phyloP scores from a whole-genome alignment of 1,140 invertebrate species.

The Drosophila prosaltans region DNA sequence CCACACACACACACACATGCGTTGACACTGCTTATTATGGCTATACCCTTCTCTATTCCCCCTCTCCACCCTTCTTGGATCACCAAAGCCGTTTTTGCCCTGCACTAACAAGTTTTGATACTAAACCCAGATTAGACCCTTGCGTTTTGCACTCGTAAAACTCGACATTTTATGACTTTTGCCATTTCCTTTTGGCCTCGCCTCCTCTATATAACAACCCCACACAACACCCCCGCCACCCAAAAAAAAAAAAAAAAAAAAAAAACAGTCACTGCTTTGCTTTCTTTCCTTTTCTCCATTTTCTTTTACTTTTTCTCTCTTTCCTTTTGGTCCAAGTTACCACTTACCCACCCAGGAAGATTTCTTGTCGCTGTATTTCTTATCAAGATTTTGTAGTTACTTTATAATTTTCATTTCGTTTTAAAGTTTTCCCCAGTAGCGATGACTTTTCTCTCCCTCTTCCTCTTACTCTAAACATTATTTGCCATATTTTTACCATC shows the following conservation, averaged over 20 bases:
- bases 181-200: conserved; percentile 65
- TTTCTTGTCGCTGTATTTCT: conserved; percentile 43
- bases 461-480: conserved; percentile 37
- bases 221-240: not conserved
- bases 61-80: not conserved
- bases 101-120: conserved; percentile 77
- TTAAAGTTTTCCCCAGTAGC: conserved; percentile 56
- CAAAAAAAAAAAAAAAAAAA: too few relatives aligned
- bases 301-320: not conserved
- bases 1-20: conserved; percentile 51
- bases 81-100: not conserved
- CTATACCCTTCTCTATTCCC: conserved; percentile 12
- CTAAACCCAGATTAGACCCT: conserved; percentile 80
- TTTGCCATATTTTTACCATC: conserved; percentile 62
- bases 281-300: too few relatives aligned
- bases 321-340: conserved; percentile 8
- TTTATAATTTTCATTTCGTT: conserved; percentile 79
- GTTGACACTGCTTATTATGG: conserved; percentile 78
- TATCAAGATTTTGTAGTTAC: conserved; percentile 82
- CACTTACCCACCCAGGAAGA: not conserved
- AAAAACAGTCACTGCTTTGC: too few relatives aligned
- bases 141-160: conserved; percentile 81
- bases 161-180: conserved; percentile 81
- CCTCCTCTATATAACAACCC: conserved; percentile 6
- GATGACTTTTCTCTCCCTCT: conserved; percentile 30